Base-by-base conservation (phyloP, 2,888 invertebrate genomes). In the Calephelis perditalis region DNA sequence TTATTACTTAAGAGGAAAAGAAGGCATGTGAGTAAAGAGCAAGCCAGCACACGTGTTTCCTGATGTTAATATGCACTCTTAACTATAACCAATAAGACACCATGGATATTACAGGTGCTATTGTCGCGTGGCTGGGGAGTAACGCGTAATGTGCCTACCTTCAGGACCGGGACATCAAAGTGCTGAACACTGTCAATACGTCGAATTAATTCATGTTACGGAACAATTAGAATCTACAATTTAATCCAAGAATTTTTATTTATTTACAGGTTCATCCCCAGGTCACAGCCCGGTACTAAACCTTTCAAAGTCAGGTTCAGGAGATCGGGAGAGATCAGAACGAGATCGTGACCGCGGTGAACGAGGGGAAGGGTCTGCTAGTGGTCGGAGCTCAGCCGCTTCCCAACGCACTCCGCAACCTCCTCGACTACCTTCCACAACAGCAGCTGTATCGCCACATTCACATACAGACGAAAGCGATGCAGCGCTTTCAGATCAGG, bases 231-330 rank as follows among this genome's bases (percentile, higher is more conserved):
- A 15, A 15, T 35, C 10, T 35, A 9, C 26, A 26, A 26, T 26
- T 26, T 26, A 54, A 10, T 9, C 8, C 15, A 40, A 40, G 40
- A 8, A 8, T 40, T 40, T 36, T 6, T 10, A 9, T 44, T 49
- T 58, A 5, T 7, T 57, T 55, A 5, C 91, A 95, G 95, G 95
- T 71, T 97, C 97, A 65, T 96, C 97, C 68, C 96, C 95, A 74
- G 96, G 96, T 61, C 96, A 96, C 91, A 97, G 97, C 94, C 97
- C 97, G 66, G 97, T 97, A 70, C 88, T 97, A 74, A 97, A 97
- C 90, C 92, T 98, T 63, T 97, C 97, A 61, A 97, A 97, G 88
- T 96, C 96, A 62, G 96, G 96, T 60, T 95, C 94, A 86, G 79
- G 95, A 65, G 96, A 95, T 68, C 96, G 96, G 75, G 93, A 93